phyloP scores from a whole-genome alignment of 2,113 vertebrate genomes.

The Alosa alosa region DNA sequence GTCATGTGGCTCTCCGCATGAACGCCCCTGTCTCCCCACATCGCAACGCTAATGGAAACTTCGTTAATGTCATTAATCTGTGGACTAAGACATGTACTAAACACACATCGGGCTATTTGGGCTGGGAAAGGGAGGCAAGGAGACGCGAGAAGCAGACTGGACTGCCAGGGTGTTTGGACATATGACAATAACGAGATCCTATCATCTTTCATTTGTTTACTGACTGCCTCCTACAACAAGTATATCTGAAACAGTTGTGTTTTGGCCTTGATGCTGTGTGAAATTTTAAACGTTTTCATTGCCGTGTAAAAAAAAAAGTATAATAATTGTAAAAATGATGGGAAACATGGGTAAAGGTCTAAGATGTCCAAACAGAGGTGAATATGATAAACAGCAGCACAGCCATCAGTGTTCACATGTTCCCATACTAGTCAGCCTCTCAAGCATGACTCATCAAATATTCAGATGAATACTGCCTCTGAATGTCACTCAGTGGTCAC shows the following conservation, averaged over 20 bases:
- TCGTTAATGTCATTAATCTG: conserved; percentile 98
- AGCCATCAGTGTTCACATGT: not conserved
- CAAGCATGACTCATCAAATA: conserved; percentile 21
- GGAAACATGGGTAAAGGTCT: not conserved
- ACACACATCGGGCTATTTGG: conserved; percentile 13
- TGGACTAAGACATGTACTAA: conserved; percentile 63
- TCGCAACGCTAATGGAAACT: conserved; percentile 88
- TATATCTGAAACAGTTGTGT: not conserved
- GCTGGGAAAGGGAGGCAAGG: not conserved
- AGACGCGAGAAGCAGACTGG: conserved; percentile 46
- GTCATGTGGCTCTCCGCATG: conserved; percentile 98
- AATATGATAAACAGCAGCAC: not conserved
- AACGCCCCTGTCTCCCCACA: conserved; percentile 85
- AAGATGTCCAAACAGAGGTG: not conserved
- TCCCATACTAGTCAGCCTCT: not conserved
- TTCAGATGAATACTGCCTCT: conserved; percentile 22
- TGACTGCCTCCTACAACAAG: not conserved
- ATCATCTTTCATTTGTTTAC: conserved; percentile 38
- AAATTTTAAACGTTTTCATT: not conserved
- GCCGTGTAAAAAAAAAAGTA: not conserved
- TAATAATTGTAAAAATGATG: not conserved
- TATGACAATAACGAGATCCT: conserved; percentile 48
- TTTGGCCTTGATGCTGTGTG: not conserved
- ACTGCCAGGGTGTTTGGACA: conserved; percentile 43
- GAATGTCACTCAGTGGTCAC: conserved; percentile 32